A percentile compares a stretch with the other conserved stretches of the same genome.
These are phyloP conservation scores for Montipora foliosa DNA, from an alignment of 64 coral and sea anemone genomes.

Conservation along the genomic window DNA sequence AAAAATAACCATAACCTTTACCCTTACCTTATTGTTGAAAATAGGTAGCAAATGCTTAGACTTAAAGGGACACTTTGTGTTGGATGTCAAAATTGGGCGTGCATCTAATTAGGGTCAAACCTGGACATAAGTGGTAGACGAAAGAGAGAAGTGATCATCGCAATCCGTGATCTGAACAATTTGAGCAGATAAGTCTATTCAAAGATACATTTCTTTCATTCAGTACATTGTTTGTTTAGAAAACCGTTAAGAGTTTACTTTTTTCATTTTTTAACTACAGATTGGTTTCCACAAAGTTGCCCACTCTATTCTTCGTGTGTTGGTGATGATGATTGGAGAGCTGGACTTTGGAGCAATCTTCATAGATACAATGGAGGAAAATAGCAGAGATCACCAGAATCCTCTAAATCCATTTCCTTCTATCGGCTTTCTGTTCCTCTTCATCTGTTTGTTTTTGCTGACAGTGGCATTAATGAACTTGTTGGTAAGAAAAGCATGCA, in stretches of 20 bases:
- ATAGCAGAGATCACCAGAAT: not conserved
- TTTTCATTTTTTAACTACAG: slow-evolving; percentile 9
- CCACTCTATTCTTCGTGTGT: slow-evolving; percentile 22
- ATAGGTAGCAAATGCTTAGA: too few species aligned
- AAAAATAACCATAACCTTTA: too few species aligned
- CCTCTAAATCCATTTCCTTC: slow-evolving; percentile 50
- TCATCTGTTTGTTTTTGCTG: slow-evolving; percentile 55
- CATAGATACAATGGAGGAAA: not conserved
- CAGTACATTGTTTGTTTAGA: too few species aligned
- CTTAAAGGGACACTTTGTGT: too few species aligned
- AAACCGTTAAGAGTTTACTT: not conserved
- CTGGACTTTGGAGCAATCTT: slow-evolving; percentile 64
- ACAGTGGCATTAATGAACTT: slow-evolving; percentile 66
- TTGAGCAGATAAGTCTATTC: too few species aligned
- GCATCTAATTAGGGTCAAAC: too few species aligned
- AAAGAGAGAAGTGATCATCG: too few species aligned
- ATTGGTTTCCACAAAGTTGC: slow-evolving; percentile 18
- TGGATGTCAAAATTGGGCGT: too few species aligned
- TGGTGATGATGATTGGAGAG: slow-evolving; percentile 76
- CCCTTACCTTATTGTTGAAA: too few species aligned
- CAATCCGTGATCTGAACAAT: too few species aligned
- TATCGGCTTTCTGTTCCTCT: slow-evolving; percentile 29
- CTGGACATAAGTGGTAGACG: too few species aligned
- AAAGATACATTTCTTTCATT: too few species aligned
- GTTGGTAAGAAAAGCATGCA: slow-evolving; percentile 55